phyloP scores from a whole-genome alignment of 2,888 invertebrate genomes.

The Drosophila ochracea region DNA sequence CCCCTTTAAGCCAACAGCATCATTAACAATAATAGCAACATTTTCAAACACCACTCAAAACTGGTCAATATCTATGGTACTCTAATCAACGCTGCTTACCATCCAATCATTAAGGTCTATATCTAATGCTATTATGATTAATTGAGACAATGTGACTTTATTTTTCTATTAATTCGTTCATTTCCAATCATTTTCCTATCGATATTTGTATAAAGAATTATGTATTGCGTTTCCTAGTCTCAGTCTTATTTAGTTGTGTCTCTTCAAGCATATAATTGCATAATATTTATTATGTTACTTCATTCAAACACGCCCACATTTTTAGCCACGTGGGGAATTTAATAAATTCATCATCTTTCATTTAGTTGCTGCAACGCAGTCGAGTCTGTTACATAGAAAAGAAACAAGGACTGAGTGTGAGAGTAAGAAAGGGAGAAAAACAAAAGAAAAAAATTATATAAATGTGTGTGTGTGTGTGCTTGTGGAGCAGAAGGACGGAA shows the following conservation, averaged over 20 bases:
- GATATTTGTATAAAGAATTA: neutral
- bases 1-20: neutral
- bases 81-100: neutral
- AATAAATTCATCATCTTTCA: slow-evolving; percentile 79
- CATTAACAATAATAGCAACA: neutral
- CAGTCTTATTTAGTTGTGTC: neutral
- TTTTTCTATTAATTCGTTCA: neutral
- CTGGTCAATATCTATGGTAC: neutral
- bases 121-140: neutral
- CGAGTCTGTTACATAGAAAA: slow-evolving; percentile 49
- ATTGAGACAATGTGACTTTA: neutral
- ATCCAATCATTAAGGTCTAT: neutral
- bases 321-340: slow-evolving; percentile 57
- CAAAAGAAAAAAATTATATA: slow-evolving; percentile 42
- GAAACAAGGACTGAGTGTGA: neutral
- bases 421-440: neutral
- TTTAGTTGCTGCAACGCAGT: slow-evolving; percentile 70
- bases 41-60: neutral
- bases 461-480: slow-evolving; percentile 42
- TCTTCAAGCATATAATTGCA: slow-evolving; percentile 21
- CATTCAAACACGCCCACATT: slow-evolving; percentile 6
- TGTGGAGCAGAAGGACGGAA: slow-evolving; percentile 41
- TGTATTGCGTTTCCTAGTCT: neutral
- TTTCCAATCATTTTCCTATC: neutral
- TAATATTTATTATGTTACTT: slow-evolving; percentile 36